Evolutionary conservation across 2,113 vertebrate species (phyloP).

Genomic region (Plectropomus leopardus): DNA sequence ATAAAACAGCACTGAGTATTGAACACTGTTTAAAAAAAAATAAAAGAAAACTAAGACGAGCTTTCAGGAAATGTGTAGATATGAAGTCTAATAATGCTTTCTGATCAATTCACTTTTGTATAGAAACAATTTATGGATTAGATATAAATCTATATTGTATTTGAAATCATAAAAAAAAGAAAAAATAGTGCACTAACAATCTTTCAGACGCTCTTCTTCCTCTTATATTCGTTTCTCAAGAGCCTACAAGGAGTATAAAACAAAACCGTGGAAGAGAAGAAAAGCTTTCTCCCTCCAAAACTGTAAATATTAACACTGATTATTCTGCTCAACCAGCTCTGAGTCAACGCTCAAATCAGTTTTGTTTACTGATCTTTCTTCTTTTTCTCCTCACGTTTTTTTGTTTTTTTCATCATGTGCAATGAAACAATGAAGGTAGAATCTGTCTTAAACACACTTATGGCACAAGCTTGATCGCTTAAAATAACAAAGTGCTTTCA

Average conservation of each 20-base stretch:
- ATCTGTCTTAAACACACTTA: conserved; percentile 59
- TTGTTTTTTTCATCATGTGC: conserved; percentile 66
- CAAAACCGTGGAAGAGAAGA: conserved; percentile 34
- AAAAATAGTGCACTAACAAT: conserved; percentile 85
- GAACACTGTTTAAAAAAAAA: conserved; percentile 87
- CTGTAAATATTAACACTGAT: conserved; percentile 72
- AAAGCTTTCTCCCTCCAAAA: background rate
- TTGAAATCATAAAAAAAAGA: conserved; percentile 78
- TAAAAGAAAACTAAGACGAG: conserved; percentile 72
- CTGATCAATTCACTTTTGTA: conserved; percentile 84
- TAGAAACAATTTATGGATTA: conserved; percentile 80
- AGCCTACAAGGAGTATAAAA: conserved; percentile 52
- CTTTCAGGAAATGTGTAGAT: conserved; percentile 87
- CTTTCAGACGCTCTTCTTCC: conserved; percentile 71
- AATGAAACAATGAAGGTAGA: conserved; percentile 76
- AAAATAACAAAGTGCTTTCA: conserved; percentile 67
- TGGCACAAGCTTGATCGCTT: conserved; percentile 59
- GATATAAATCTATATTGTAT: conserved; percentile 80
- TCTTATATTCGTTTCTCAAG: conserved; percentile 51
- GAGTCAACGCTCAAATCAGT: conserved; percentile 38
- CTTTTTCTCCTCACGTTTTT: background rate
- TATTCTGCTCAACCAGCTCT: conserved; percentile 49
- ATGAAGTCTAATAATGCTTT: conserved; percentile 83
- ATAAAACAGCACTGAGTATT: conserved; percentile 94
- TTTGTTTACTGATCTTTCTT: conserved; percentile 42